phyloP scores from a whole-genome alignment of 92 coral and sea anemone species.

The Galaxea fascicularis region DNA sequence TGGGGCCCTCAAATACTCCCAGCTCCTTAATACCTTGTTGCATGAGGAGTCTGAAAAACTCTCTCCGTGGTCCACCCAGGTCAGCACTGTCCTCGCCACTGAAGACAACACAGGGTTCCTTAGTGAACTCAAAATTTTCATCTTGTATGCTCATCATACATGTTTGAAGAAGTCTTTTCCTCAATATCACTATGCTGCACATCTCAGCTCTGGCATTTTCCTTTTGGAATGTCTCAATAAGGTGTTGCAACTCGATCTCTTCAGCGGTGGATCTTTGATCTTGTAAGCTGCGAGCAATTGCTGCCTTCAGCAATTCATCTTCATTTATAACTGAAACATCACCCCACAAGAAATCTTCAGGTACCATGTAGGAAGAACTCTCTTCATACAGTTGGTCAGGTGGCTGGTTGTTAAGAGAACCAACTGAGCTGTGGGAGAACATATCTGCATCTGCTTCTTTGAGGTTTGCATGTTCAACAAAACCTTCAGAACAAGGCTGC shows the following conservation, averaged over 20 bases:
- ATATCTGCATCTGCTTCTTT: conserved; percentile 30
- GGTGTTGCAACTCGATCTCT: conserved; percentile 40
- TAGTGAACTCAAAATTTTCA: conserved; percentile 54
- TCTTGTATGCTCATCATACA: conserved; percentile 58
- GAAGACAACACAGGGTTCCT: conserved; percentile 52
- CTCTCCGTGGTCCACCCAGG: conserved; percentile 55
- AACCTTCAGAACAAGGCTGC: conserved; percentile 1
- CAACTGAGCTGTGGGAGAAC: conserved; percentile 28
- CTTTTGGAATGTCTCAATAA: conserved; percentile 51
- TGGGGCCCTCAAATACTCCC: conserved; percentile 60
- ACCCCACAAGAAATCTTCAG: conserved; percentile 63
- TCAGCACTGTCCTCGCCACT: conserved; percentile 59
- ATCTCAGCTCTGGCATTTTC: conserved; percentile 22
- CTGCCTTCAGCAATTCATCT: conserved; percentile 58
- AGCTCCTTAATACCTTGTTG: conserved; percentile 45
- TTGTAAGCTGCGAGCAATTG: conserved; percentile 64
- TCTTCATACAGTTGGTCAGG: conserved; percentile 4
- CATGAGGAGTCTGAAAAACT: conserved; percentile 58
- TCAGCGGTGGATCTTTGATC: conserved; percentile 36
- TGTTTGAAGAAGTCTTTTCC: conserved; percentile 56
- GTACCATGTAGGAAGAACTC: conserved; percentile 21
- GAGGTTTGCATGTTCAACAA: conserved; percentile 19
- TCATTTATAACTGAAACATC: conserved; percentile 43
- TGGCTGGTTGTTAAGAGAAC: conserved; percentile 1
- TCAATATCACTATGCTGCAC: conserved; percentile 53